These are phyloP conservation scores for Oreocharis arfaki DNA, from an alignment of 2,113 vertebrate species.

Conservation along the genomic window DNA sequence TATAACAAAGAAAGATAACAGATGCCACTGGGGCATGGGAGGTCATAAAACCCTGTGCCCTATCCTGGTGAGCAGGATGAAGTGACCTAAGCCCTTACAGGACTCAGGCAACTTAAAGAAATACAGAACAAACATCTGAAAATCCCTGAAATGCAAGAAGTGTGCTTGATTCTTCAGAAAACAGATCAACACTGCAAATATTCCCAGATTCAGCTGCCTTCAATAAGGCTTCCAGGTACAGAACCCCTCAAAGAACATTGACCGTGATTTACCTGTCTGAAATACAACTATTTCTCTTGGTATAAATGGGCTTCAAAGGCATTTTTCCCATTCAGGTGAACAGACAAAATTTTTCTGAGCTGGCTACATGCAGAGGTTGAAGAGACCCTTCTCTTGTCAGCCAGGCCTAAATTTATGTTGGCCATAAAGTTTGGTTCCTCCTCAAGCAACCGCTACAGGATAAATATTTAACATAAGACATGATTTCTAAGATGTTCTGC, in stretches of 20 bases:
- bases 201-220: not conserved
- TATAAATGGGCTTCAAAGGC: not conserved
- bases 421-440: not conserved
- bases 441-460: not conserved
- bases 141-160: not conserved
- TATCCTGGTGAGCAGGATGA: not conserved
- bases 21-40: accelerated
- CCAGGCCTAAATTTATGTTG: not conserved
- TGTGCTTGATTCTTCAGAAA: not conserved
- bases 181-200: not conserved
- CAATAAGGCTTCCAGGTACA: not conserved
- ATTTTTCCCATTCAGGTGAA: not conserved
- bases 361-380: accelerated
- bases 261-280: not conserved
- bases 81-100: not conserved
- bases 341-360: not conserved
- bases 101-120: not conserved
- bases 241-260: not conserved
- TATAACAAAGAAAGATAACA: not conserved
- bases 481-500: not conserved
- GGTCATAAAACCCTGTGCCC: not conserved
- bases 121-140: not conserved
- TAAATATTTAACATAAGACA: not conserved
- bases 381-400: not conserved
- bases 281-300: not conserved